These are phyloP conservation scores for Tamandua tetradactyla DNA, from an alignment of 2,797 vertebrate genomes.

Conservation along the genomic window DNA sequence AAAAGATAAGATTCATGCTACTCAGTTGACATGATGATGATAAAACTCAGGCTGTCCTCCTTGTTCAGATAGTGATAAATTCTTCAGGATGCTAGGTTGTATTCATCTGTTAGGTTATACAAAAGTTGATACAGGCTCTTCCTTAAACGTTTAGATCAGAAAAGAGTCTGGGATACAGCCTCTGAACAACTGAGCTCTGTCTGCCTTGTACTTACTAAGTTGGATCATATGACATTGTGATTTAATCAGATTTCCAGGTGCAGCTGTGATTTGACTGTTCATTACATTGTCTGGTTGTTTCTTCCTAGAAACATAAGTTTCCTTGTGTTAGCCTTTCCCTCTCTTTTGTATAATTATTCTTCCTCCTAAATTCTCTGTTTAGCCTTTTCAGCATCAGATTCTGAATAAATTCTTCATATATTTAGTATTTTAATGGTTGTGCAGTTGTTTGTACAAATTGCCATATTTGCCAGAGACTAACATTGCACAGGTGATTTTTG, in stretches of 20 bases:
- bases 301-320: neutral
- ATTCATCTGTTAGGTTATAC: constrained; percentile 6
- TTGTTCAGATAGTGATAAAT: neutral
- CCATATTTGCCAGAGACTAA: constrained; percentile 16
- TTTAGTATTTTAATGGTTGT: constrained; percentile 36
- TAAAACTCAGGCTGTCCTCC: constrained; percentile 17
- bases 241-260: neutral
- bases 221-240: neutral
- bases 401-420: constrained; percentile 48
- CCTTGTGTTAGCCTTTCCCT: neutral
- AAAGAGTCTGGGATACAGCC: neutral
- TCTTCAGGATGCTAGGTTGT: neutral
- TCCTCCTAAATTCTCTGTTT: constrained; percentile 15
- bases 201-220: neutral
- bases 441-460: neutral
- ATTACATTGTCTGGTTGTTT: neutral
- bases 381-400: constrained; percentile 38
- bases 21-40: constrained; percentile 47
- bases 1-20: constrained; percentile 27
- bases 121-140: constrained; percentile 6
- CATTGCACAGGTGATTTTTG: constrained; percentile 53
- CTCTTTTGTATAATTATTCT: neutral
- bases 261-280: neutral
- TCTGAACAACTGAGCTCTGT: neutral
- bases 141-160: neutral